A percentile compares a stretch with the other conserved stretches of the same genome.
Conservation (phyloP, 2,113 vertebrate genomes). For the Tautogolabrus adspersus region DNA sequence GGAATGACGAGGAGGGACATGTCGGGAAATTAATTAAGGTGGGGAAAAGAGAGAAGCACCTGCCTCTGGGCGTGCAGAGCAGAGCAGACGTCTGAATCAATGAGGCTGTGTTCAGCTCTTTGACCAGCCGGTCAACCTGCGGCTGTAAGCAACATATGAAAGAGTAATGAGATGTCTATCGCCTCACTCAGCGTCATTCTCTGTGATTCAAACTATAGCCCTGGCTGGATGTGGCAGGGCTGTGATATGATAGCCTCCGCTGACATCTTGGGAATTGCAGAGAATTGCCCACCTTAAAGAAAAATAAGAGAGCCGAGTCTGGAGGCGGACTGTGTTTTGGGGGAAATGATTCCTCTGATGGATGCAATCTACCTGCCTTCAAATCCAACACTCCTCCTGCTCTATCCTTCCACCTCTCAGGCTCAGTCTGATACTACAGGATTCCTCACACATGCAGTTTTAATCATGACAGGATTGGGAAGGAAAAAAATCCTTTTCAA, state of each 20-base stretch:
- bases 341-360: conserved; percentile 64
- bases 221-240: conserved; percentile 40
- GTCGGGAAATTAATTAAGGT: conserved; percentile 80
- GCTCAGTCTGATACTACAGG: conserved; percentile 3
- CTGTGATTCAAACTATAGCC: conserved; percentile 46
- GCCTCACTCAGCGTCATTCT: conserved; percentile 38
- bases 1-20: conserved; percentile 62
- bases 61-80: conserved; percentile 58
- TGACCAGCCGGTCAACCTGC: conserved; percentile 65
- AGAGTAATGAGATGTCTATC: conserved; percentile 80
- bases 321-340: conserved; percentile 58
- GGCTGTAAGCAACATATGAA: conserved; percentile 69
- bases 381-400: conserved; percentile 31
- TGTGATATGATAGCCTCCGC: conserved; percentile 60
- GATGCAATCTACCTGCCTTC: conserved; percentile 64
- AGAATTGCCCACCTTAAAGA: conserved; percentile 49
- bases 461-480: conserved; percentile 16
- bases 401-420: conserved; percentile 18
- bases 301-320: conserved; percentile 40
- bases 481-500: neutral
- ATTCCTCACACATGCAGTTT: conserved; percentile 38
- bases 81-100: conserved; percentile 59
- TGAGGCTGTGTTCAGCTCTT: conserved; percentile 48
- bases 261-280: conserved; percentile 69
- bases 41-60: conserved; percentile 48